Evolutionary conservation across 2,113 vertebrate genomes (phyloP).

Genomic region (Hyla sarda): DNA sequence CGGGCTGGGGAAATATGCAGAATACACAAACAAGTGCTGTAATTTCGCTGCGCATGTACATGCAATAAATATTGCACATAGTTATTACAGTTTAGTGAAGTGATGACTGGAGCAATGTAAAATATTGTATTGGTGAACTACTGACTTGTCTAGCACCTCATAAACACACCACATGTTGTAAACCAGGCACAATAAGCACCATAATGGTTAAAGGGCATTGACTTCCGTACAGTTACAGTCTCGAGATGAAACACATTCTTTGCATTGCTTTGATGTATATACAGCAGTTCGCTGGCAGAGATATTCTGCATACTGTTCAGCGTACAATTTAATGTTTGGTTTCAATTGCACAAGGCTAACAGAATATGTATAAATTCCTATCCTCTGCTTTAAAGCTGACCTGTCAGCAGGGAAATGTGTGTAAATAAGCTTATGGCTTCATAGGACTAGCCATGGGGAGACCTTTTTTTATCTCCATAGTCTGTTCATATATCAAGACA

Average conservation of each 20-base stretch:
- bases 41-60: background rate
- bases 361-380: background rate
- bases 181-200: background rate
- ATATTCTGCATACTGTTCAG: background rate
- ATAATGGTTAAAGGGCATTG: constrained; percentile 10
- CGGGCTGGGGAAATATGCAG: background rate
- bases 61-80: background rate
- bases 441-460: too few species aligned
- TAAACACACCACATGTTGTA: constrained; percentile 36
- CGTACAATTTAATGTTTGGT: background rate
- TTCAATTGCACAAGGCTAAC: background rate
- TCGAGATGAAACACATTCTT: constrained; percentile 24
- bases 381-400: too few species aligned
- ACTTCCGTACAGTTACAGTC: background rate
- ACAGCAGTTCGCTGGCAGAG: background rate
- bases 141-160: constrained; percentile 35
- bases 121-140: constrained; percentile 36
- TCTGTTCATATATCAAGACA: too few species aligned
- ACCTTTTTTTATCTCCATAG: too few species aligned
- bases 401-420: too few species aligned
- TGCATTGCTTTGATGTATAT: constrained; percentile 14
- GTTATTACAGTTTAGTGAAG: background rate
- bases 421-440: too few species aligned
- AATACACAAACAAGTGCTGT: background rate
- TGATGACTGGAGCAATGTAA: constrained; percentile 33